Conservation (phyloP, 2,113 vertebrate genomes). For the Phyllostomus discolor region DNA sequence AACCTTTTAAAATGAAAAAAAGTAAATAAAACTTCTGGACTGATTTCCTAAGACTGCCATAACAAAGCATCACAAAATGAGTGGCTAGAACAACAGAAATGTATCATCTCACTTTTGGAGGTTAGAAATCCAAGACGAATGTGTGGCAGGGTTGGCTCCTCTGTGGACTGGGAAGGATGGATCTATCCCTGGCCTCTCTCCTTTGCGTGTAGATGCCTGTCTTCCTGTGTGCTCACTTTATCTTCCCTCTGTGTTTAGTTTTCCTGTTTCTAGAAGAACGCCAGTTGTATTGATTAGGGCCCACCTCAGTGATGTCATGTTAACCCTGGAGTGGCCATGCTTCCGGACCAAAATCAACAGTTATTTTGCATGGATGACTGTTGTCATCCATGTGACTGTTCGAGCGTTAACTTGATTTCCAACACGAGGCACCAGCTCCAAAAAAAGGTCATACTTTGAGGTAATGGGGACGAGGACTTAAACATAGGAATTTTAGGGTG, state of each 20-base stretch:
- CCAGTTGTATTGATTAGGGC: neutral
- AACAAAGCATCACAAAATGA: neutral
- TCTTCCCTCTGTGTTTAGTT: neutral
- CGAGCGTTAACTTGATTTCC: neutral
- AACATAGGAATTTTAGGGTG: neutral
- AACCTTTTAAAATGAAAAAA: neutral
- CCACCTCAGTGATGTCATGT: neutral
- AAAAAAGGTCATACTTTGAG: neutral
- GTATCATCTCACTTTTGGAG: neutral
- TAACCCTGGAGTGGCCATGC: neutral
- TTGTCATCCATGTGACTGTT: too few species aligned
- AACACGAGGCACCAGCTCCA: neutral
- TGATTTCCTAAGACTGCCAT: neutral
- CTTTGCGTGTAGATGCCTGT: neutral
- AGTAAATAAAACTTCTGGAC: neutral
- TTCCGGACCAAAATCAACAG: too few species aligned
- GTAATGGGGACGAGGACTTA: neutral
- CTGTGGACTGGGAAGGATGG: neutral
- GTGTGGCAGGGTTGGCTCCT: neutral
- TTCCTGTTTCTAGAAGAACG: neutral
- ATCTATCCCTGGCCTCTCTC: neutral
- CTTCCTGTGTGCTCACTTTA: neutral
- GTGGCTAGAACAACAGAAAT: neutral
- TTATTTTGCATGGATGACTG: too few species aligned
- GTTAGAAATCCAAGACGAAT: neutral